Conservation (phyloP, 2,797 vertebrate genomes). For the Gymnopithys bicolor region DNA sequence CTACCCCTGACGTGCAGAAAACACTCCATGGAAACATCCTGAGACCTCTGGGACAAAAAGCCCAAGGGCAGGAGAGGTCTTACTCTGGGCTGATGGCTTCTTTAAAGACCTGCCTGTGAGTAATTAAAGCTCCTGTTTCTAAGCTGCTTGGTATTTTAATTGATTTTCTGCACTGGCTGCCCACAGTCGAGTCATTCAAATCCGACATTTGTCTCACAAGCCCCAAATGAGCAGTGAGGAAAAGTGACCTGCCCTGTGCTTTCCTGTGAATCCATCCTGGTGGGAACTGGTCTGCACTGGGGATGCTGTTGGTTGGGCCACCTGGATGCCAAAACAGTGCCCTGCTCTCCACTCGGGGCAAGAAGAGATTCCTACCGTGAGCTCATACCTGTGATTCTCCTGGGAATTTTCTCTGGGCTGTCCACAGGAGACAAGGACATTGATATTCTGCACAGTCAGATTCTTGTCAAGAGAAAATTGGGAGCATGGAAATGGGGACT, state of each 20-base stretch:
- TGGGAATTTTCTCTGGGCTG: background rate
- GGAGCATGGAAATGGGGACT: background rate
- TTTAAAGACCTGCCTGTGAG: constrained; percentile 31
- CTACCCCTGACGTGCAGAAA: background rate
- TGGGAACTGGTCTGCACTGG: background rate
- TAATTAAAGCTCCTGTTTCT: constrained; percentile 62
- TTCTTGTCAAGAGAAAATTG: background rate
- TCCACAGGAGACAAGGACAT: background rate
- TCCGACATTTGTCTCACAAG: background rate
- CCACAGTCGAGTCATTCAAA: constrained; percentile 37
- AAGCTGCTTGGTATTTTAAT: constrained; percentile 70
- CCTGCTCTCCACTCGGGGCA: background rate
- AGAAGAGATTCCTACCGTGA: background rate
- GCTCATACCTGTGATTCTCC: background rate
- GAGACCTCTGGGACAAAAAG: background rate
- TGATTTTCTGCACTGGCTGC: constrained; percentile 58
- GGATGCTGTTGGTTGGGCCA: background rate
- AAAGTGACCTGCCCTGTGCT: background rate
- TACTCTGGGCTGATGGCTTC: background rate
- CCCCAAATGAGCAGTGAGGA: background rate
- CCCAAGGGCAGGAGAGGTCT: background rate
- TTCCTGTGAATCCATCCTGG: fast-evolving
- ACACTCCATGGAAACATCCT: fast-evolving
- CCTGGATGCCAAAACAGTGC: background rate
- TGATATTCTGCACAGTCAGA: background rate